These are phyloP conservation scores for Epizoanthus scotinus DNA, from an alignment of 92 coral and sea anemone species.

Conservation along the genomic window DNA sequence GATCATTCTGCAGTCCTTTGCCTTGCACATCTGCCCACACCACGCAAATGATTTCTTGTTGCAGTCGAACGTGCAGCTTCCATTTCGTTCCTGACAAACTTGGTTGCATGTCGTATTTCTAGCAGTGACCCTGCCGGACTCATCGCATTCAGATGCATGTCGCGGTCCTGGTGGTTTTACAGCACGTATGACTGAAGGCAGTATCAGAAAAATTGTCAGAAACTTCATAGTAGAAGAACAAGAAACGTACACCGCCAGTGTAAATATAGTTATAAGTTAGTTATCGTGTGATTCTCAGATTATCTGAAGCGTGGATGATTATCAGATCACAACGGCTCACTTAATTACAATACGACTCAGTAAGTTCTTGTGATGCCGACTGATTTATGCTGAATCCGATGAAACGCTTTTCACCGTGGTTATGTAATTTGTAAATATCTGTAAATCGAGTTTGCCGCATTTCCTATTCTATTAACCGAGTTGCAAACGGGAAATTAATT, in stretches of 20 bases:
- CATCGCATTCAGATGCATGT: not conserved
- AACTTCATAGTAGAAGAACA: not conserved
- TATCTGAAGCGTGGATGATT: not conserved
- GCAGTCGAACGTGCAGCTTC: constrained; percentile 5
- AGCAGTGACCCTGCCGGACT: not conserved
- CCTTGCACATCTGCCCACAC: constrained; percentile 23
- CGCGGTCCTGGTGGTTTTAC: not conserved
- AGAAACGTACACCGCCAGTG: too few relatives aligned
- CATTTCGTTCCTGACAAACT: constrained; percentile 17
- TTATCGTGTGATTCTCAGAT: too few relatives aligned
- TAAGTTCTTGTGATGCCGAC: not conserved
- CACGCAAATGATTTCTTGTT: constrained; percentile 24
- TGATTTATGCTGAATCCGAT: not conserved
- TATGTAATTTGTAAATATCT: not conserved
- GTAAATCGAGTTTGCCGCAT: not conserved
- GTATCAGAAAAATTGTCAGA: not conserved
- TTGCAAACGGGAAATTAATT: not conserved
- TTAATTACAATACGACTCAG: too few relatives aligned
- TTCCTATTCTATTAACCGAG: not conserved
- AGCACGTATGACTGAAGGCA: not conserved
- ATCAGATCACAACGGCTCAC: not conserved
- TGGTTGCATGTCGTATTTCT: constrained; percentile 29
- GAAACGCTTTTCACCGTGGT: not conserved
- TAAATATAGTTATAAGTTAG: not conserved
- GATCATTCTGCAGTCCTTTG: not conserved